Base-by-base conservation (phyloP, 2,797 vertebrate species). In the Streptopelia turtur region DNA sequence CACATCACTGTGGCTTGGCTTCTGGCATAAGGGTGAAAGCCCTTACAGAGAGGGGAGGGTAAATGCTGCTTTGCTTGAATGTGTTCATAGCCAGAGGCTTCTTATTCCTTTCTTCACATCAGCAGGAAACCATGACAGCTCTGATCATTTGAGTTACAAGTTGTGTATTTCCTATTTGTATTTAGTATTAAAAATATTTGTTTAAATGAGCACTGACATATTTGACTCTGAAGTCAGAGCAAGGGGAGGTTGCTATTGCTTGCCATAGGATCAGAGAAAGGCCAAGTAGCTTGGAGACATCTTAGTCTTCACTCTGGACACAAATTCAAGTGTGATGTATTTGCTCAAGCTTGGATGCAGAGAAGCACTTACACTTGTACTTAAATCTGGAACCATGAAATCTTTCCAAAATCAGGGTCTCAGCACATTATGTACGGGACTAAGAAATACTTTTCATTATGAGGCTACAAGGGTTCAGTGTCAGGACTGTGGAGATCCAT, bases 341-440 rank as follows among this genome's bases (percentile, higher is more conserved):
- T 83, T 45, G 10, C 35, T 74, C 74, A 83, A 93, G 43, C n/a
- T 65, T 86, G 63, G 30, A 49, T 83, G 12, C 24, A 64, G 50
- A 57, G n/a, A 43, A 50, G 8, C 17, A 24, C 21, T 61, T 72
- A 61, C 2, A 18, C 6, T 50, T 53, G 37, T 47, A 27, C 28
- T 75, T 71, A 53, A 47, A 53, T 50, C 31, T 81, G 49, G 66
- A 77, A 35, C 61, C 7, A 1, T 5, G 50, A 52, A 76, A 35
- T 11, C 16, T 76, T 87, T 88, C 33, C 70, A 53, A 66, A 91
- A 30, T 57, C 74, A 47, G 13, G 24, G 16, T 69, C 25, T 72
- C 17, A 12, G 21, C 4, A 0, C 16, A 17, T 43, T 49, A 55
- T 1, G 4, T 35, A 13, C 16, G 16, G 3, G n/a, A 49, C 15